Base-by-base conservation (phyloP, 2,797 vertebrate species). In the Danio tinwini region DNA sequence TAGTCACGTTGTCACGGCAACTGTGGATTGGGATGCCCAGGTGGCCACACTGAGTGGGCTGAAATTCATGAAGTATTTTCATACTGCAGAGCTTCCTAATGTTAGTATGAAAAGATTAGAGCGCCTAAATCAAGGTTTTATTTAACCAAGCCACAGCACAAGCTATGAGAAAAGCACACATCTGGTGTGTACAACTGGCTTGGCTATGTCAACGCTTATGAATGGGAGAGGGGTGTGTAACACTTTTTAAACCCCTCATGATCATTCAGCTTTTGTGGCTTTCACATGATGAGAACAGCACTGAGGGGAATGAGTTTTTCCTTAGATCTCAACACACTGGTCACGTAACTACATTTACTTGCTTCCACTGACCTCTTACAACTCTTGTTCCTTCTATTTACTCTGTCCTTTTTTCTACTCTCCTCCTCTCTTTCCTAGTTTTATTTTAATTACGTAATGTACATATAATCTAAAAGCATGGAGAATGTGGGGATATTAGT, bases 1-100 rank as follows among this genome's bases (percentile, higher is more conserved):
- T 78, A 78, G 70, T 74, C 81, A 73, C 3, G 69, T 82, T 78
- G 81, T 74, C 81, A 74, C 47, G 63, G 75, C 49, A 78, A 78
- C 76, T 79, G 77, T 45, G 8, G 49, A 55, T 72, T 79, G 77
- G 77, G 68, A 45, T 63, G 68, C 77, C 68, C 68, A 72, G 77
- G 68, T 79, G 77, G 59, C 59, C 68, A 50, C 8, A 63, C 68
- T 62, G 68, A 79, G 77, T 79, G 77, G 77, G 77, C 58, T 63
- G 67, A 70, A 78, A 70, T 50, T 69, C 55, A 70, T 80, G 49
- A 72, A 47, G 42, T 64, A 68, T 81, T 74, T 81, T 40, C 47
- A 68, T 81, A 73, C 13, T 10, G 73, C 55, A 59, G 63, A 56
- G 69, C 62, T 75, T 64, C 52, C 62, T 16, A 52, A 44, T 56